Percentiles rank a stretch among this genome's conserved stretches.
Evolutionary conservation across 2,888 invertebrate genomes (phyloP).

Genomic region (Agrotis puta): DNA sequence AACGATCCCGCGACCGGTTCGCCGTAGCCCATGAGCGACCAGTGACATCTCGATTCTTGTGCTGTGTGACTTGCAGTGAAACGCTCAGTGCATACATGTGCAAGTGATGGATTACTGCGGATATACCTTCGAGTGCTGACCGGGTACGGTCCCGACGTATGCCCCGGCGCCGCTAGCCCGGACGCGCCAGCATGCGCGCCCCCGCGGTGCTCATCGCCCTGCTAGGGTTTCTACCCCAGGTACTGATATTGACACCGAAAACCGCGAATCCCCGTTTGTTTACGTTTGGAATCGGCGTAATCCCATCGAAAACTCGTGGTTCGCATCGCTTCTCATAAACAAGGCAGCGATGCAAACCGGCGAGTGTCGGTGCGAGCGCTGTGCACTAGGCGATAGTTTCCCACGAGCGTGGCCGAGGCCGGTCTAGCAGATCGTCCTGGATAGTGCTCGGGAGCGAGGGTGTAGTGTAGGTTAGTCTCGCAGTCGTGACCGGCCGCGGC

Average conservation of each 20-base stretch:
- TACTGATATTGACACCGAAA: slow-evolving; percentile 83
- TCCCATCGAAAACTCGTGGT: slow-evolving; percentile 72
- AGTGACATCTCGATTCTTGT: slow-evolving; percentile 88
- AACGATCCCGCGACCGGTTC: slow-evolving; percentile 88
- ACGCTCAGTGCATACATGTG: slow-evolving; percentile 87
- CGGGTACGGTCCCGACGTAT: slow-evolving; percentile 84
- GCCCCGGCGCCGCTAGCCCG: slow-evolving; percentile 90
- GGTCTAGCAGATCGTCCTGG: slow-evolving; percentile 85
- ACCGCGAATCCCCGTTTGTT: slow-evolving; percentile 85
- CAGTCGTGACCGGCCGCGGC: slow-evolving; percentile 88
- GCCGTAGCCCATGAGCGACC: slow-evolving; percentile 86
- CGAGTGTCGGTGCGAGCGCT: slow-evolving; percentile 65
- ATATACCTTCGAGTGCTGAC: slow-evolving; percentile 83
- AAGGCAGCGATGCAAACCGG: slow-evolving; percentile 65
- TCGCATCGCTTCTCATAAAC: slow-evolving; percentile 75
- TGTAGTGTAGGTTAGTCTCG: slow-evolving; percentile 78
- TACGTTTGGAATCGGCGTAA: slow-evolving; percentile 76
- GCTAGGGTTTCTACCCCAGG: slow-evolving; percentile 91
- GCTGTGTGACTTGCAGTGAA: slow-evolving; percentile 90
- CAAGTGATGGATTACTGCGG: slow-evolving; percentile 90
- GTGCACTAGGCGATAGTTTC: slow-evolving; percentile 85
- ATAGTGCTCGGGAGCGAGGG: slow-evolving; percentile 82
- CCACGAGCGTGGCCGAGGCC: slow-evolving; percentile 80
- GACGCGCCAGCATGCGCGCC: slow-evolving; percentile 90
- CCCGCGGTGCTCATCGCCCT: slow-evolving; percentile 90